Conservation (phyloP, 1,140 invertebrate genomes). For the Metopolophium dirhodum region DNA sequence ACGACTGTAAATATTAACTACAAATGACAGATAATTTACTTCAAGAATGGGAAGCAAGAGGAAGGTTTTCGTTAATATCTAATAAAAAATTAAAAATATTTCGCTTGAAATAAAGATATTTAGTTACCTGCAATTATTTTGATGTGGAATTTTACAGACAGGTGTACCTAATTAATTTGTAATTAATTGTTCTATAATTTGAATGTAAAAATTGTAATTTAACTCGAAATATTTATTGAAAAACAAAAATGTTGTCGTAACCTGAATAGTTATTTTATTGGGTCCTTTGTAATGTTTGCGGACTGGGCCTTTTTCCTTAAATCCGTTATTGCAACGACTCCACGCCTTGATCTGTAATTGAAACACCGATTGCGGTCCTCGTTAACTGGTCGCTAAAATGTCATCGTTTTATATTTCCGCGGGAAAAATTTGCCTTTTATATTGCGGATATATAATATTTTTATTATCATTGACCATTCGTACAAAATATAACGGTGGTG, state of each 20-base stretch:
- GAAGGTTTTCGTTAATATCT: background rate
- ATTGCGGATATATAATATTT: too few relatives aligned
- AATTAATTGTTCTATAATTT: background rate
- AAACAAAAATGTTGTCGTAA: background rate
- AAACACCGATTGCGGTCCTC: too few relatives aligned
- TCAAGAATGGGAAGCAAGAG: background rate
- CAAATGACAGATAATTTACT: background rate
- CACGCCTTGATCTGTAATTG: background rate
- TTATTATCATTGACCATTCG: too few relatives aligned
- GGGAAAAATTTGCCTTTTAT: background rate
- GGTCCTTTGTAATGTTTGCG: background rate
- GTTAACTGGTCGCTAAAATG: background rate
- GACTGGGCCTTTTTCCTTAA: background rate
- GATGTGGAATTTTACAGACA: background rate
- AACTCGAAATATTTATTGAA: background rate
- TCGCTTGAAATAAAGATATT: too few relatives aligned
- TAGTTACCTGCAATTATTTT: background rate
- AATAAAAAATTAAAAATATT: background rate
- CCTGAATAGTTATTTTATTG: background rate
- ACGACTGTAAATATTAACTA: background rate
- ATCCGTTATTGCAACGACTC: background rate
- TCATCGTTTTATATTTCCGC: background rate
- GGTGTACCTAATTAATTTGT: background rate
- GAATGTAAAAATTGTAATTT: background rate
- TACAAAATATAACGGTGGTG: background rate